Evolutionary conservation across 2,888 invertebrate genomes (phyloP), one percentile per base, ranked within the genome.

Genomic region (Herminia tarsipennalis): DNA sequence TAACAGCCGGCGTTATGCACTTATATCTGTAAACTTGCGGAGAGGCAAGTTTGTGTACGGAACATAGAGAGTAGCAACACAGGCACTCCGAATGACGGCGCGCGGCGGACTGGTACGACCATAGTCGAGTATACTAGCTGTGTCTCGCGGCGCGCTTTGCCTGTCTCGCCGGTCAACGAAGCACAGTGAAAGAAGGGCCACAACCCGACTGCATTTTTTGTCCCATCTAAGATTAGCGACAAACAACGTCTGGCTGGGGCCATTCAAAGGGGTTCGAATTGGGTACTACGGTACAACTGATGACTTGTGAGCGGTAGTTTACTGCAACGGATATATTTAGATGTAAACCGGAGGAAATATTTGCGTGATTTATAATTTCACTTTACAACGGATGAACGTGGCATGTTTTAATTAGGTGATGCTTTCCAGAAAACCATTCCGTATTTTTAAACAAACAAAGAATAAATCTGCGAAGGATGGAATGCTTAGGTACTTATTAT

Each of bases 161-260:
- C 10, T 16, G 63, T 61, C 48, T 50, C 28, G 52, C 36, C 65
- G 68, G 62, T 54, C 59, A 59, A 63, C 76, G 69, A 77, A 81
- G 81, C 83, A 82, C 81, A 80, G 79, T 80, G 81, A 78, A 81
- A 80, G 79, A 83, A 84, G 86, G 83, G 83, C 79, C 78, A 76
- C 78, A 81, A 74, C 78, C 82, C 81, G 79, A 77, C 76, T 70
- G 69, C 68, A 74, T 86, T 88, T 88, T 88, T 88, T 87, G 80
- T 83, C 80, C 81, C 75, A 69, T 81, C 81, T 79, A 83, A 83
- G 83, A 84, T 87, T 86, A 86, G 86, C 83, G 78, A 80, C 80
- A 81, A 81, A 80, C 71, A 73, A 65, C 72, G 82, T 77, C 78
- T 78, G 80, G 74, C 56, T 66, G 73, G 62, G 70, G 76, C 77